Percentiles rank a stretch among this genome's conserved stretches.
phyloP scores from a whole-genome alignment of 2,113 vertebrate species.

The Corythornis cristatus region DNA sequence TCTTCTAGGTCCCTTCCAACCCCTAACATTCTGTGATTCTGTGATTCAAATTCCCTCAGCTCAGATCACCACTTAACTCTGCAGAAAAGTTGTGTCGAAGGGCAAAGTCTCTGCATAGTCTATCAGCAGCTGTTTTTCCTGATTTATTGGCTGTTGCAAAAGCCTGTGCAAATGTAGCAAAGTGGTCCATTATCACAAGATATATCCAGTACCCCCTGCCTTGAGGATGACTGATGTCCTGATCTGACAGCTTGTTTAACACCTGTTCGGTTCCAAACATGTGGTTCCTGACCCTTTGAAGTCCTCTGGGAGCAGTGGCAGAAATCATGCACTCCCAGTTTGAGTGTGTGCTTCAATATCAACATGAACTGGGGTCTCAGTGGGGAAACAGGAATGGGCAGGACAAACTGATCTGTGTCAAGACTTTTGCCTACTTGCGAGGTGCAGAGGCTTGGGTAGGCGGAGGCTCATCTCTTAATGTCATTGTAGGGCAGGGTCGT shows the following conservation, averaged over 20 bases:
- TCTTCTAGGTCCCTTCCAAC: too few relatives aligned
- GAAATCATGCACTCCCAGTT: background rate
- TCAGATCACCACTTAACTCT: background rate
- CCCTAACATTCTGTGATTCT: too few relatives aligned
- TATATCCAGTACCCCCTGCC: conserved; percentile 55
- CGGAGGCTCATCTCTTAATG: background rate
- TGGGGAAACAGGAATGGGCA: background rate
- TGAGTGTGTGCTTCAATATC: background rate
- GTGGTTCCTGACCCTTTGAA: conserved; percentile 32
- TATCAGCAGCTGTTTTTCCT: conserved; percentile 65
- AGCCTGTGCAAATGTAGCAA: conserved; percentile 65
- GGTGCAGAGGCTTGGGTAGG: background rate
- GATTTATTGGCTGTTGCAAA: conserved; percentile 69
- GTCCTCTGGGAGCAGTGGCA: conserved; percentile 24
- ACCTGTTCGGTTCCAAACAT: conserved; percentile 56
- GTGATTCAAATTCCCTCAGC: background rate
- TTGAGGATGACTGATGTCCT: conserved; percentile 46
- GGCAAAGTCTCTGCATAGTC: conserved; percentile 31
- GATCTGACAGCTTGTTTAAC: conserved; percentile 52
- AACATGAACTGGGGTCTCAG: background rate
- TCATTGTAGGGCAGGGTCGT: background rate
- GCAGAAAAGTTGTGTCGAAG: background rate
- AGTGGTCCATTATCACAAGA: conserved; percentile 54
- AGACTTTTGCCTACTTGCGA: background rate
- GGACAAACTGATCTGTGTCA: background rate